Evolutionary conservation across 2,797 vertebrate genomes (phyloP).

Genomic region (Menidia menidia): DNA sequence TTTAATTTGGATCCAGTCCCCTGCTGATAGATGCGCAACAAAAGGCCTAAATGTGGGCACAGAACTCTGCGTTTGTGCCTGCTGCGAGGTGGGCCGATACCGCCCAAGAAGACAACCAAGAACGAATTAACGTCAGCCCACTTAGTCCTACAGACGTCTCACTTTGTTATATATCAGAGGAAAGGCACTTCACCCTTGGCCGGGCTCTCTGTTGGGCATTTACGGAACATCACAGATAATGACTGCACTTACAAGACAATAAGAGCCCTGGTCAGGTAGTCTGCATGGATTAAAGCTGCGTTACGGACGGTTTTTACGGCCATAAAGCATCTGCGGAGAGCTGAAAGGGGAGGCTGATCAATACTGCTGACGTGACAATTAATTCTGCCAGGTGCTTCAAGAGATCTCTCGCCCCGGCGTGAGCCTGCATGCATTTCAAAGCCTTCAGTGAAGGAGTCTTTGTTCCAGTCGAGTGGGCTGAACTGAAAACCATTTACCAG

Average conservation of each 20-base stretch:
- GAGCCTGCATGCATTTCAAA: conserved; percentile 34
- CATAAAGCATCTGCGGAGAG: conserved; percentile 62
- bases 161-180: conserved; percentile 50
- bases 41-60: conserved; percentile 19
- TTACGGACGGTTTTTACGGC: conserved; percentile 60
- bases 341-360: conserved; percentile 62
- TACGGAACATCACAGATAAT: conserved; percentile 68
- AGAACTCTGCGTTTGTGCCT: conserved; percentile 16
- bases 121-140: conserved; percentile 32
- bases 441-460: conserved; percentile 2
- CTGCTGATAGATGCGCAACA: conserved; percentile 38
- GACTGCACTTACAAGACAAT: conserved; percentile 68
- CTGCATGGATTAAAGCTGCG: conserved; percentile 68
- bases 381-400: conserved; percentile 50
- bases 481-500: neutral
- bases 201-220: conserved; percentile 58
- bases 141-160: conserved; percentile 52
- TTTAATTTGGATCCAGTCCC: conserved; percentile 13
- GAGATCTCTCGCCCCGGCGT: conserved; percentile 36
- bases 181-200: conserved; percentile 54
- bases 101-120: conserved; percentile 20
- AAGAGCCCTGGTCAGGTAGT: conserved; percentile 49
- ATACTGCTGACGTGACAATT: conserved; percentile 62
- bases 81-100: conserved; percentile 20
- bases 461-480: neutral